These are phyloP conservation scores for Pheosia tremula DNA, from an alignment of 2,888 invertebrate species.

Conservation along the genomic window DNA sequence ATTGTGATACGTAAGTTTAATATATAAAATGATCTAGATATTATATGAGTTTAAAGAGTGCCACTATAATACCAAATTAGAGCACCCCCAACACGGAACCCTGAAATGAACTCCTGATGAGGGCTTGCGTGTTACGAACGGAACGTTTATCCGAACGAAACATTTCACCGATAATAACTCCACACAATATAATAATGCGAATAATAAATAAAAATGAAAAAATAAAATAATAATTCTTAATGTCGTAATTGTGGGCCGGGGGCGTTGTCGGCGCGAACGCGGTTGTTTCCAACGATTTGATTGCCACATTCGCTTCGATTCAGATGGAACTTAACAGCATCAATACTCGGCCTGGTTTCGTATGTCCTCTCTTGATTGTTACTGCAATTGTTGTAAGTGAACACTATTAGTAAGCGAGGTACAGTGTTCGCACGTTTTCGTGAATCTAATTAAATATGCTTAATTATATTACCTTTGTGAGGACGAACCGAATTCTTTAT, in stretches of 20 bases:
- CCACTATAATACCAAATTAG: not conserved
- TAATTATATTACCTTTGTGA: constrained; percentile 14
- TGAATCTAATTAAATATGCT: constrained; percentile 34
- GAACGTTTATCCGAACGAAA: constrained; percentile 83
- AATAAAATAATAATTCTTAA: constrained; percentile 84
- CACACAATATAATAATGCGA: constrained; percentile 85
- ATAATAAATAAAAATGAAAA: constrained; percentile 84
- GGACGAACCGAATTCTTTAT: too few relatives aligned
- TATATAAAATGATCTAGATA: too few relatives aligned
- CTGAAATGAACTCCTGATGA: constrained; percentile 53
- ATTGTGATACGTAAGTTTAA: too few relatives aligned
- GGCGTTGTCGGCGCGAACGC: constrained; percentile 65
- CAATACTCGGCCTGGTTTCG: constrained; percentile 60
- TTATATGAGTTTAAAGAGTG: not conserved
- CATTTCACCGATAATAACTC: constrained; percentile 85
- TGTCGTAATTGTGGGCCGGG: constrained; percentile 81
- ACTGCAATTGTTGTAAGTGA: constrained; percentile 33
- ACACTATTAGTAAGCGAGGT: constrained; percentile 27
- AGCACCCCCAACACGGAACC: constrained; percentile 50
- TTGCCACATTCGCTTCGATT: constrained; percentile 68
- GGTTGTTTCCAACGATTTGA: constrained; percentile 71
- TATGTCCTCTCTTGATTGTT: constrained; percentile 28
- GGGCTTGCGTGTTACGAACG: constrained; percentile 73
- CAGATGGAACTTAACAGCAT: constrained; percentile 61
- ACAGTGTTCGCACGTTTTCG: constrained; percentile 29